Conservation (phyloP, 2,113 vertebrate species). For the Protomyctophum bolini region DNA sequence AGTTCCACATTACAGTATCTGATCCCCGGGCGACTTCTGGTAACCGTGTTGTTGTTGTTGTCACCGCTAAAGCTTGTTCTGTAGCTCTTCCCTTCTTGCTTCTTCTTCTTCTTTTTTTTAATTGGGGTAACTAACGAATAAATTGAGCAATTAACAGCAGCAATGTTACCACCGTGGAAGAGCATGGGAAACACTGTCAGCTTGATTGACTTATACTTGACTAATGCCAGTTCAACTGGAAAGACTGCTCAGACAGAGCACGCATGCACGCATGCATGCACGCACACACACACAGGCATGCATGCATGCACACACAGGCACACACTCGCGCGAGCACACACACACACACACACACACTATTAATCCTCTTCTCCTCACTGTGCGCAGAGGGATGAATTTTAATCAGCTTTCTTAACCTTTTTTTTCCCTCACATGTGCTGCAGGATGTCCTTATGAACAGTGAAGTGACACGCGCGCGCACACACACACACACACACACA, state of each 20-base stretch:
- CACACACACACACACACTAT: conserved; percentile 54
- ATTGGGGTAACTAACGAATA: not conserved
- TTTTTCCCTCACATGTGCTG: conserved; percentile 49
- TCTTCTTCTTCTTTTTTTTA: not conserved
- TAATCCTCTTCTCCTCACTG: conserved; percentile 78
- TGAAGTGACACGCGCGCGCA: conserved; percentile 3
- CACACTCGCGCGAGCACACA: too few species aligned
- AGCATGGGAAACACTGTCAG: not conserved
- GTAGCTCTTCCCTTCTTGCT: not conserved
- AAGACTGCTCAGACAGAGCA: not conserved
- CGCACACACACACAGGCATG: too few species aligned
- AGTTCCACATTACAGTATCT: not conserved
- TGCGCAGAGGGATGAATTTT: conserved; percentile 73
- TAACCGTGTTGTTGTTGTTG: not conserved
- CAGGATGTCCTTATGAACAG: conserved; percentile 70
- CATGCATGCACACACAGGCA: too few species aligned
- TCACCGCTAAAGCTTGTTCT: not conserved
- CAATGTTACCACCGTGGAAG: not conserved
- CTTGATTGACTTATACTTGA: not conserved
- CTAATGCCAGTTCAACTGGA: not conserved
- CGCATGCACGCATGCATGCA: too few species aligned
- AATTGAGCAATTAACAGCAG: not conserved
- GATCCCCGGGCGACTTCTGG: conserved; percentile 8
- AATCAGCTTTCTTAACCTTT: conserved; percentile 79
- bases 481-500: not conserved